Percentiles rank a stretch among this genome's conserved stretches.
phyloP scores from a whole-genome alignment of 2,888 invertebrate species.

The Anticlea derivata region DNA sequence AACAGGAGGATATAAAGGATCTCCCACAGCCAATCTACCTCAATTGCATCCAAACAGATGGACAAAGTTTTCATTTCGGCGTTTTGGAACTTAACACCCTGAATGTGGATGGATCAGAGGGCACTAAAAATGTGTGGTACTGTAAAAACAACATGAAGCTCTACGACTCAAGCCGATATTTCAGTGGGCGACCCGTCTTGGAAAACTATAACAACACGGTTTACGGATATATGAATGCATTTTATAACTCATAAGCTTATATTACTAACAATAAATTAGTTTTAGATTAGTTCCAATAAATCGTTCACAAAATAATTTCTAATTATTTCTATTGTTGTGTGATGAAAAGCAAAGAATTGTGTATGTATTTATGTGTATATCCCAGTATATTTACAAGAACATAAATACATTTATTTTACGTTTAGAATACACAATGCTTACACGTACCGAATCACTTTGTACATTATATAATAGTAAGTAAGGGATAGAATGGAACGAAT shows the following conservation, averaged over 20 bases:
- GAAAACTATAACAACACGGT: conserved; percentile 91
- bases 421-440: conserved; percentile 76
- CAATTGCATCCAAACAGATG: conserved; percentile 93
- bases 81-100: conserved; percentile 93
- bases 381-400: conserved; percentile 81
- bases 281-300: conserved; percentile 48
- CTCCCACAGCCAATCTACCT: conserved; percentile 91
- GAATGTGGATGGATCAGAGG: conserved; percentile 83
- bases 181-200: conserved; percentile 86
- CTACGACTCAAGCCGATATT: conserved; percentile 86
- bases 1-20: conserved; percentile 84
- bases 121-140: conserved; percentile 92
- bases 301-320: conserved; percentile 38
- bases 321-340: conserved; percentile 35
- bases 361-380: conserved; percentile 80
- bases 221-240: conserved; percentile 89
- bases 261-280: conserved; percentile 31
- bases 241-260: conserved; percentile 87
- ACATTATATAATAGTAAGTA: conserved; percentile 75
- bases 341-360: conserved; percentile 45
- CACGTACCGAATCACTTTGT: conserved; percentile 78
- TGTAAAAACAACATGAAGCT: conserved; percentile 85
- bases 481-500: conserved; percentile 63
- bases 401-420: conserved; percentile 76
- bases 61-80: conserved; percentile 90